These are phyloP conservation scores for Anguilla anguilla DNA, from an alignment of 2,797 vertebrate species.

Conservation along the genomic window DNA sequence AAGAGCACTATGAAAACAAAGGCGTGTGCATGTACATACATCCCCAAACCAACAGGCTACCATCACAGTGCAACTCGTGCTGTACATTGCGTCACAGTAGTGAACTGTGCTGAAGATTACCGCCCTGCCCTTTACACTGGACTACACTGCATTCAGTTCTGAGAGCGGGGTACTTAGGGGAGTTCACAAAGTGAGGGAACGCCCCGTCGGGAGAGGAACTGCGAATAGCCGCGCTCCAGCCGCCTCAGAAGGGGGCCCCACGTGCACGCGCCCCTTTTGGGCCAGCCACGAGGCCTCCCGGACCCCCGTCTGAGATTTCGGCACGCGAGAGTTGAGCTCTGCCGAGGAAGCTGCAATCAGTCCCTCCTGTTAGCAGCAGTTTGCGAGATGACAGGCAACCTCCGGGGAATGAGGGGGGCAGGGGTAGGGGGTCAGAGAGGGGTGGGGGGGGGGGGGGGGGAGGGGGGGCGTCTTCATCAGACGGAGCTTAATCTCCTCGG, in stretches of 20 bases:
- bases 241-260: background rate
- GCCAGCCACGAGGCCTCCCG: background rate
- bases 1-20: background rate
- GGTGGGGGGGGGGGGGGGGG: conserved; percentile 41
- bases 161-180: background rate
- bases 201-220: background rate
- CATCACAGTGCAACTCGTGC: background rate
- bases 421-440: conserved; percentile 35
- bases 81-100: background rate
- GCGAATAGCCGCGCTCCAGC: background rate
- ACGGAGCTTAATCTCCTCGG: conserved; percentile 64
- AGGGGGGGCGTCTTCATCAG: conserved; percentile 55
- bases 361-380: conserved; percentile 31
- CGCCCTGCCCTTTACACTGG: background rate
- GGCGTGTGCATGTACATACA: background rate
- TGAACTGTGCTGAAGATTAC: background rate
- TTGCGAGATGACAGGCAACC: conserved; percentile 63
- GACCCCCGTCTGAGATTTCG: background rate
- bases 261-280: background rate
- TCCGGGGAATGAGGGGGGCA: conserved; percentile 45
- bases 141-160: background rate
- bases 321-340: background rate
- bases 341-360: conserved; percentile 17
- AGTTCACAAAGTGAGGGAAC: background rate
- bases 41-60: background rate